Percentiles rank a stretch among this genome's conserved stretches.
phyloP scores from a whole-genome alignment of 1,140 invertebrate species.

The Cydia fagiglandana region DNA sequence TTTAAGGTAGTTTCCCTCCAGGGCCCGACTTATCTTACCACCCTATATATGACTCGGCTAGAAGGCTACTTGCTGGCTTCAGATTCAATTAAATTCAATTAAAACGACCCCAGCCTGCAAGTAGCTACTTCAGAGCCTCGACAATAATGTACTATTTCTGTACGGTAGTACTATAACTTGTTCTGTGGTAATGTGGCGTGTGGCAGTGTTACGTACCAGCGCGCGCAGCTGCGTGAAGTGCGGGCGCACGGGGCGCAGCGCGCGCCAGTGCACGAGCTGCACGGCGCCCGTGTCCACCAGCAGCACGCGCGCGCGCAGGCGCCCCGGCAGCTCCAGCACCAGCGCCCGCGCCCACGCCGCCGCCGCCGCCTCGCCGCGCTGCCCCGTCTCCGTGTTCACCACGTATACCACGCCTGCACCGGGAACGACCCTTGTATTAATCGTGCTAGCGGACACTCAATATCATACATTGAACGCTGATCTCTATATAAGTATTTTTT shows the following conservation, averaged over 20 bases:
- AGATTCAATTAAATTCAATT: too few species aligned
- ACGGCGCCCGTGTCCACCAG: constrained; percentile 57
- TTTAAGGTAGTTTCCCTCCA: too few species aligned
- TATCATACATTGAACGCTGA: too few species aligned
- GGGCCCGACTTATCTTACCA: too few species aligned
- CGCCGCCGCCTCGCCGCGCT: constrained; percentile 24
- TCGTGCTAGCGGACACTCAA: not conserved
- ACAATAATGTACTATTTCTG: too few species aligned
- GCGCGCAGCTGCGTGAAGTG: constrained; percentile 53
- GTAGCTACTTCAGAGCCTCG: too few species aligned
- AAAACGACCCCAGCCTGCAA: too few species aligned
- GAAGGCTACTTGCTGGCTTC: too few species aligned
- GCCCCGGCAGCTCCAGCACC: constrained; percentile 51
- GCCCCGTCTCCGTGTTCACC: constrained; percentile 48
- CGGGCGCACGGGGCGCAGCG: constrained; percentile 49
- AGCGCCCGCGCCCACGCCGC: constrained; percentile 52
- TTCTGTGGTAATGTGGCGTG: too few species aligned
- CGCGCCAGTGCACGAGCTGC: constrained; percentile 50
- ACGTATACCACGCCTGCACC: constrained; percentile 57
- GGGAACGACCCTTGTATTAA: not conserved
- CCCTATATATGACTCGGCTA: too few species aligned
- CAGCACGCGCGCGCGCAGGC: constrained; percentile 48
- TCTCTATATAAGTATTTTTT: too few species aligned
- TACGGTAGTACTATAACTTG: too few species aligned
- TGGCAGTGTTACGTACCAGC: constrained; percentile 49